Percentiles rank a stretch among this genome's conserved stretches.
These are phyloP conservation scores for Parazoanthus atlanticus DNA, from an alignment of 92 coral and sea anemone species.

Conservation along the genomic window DNA sequence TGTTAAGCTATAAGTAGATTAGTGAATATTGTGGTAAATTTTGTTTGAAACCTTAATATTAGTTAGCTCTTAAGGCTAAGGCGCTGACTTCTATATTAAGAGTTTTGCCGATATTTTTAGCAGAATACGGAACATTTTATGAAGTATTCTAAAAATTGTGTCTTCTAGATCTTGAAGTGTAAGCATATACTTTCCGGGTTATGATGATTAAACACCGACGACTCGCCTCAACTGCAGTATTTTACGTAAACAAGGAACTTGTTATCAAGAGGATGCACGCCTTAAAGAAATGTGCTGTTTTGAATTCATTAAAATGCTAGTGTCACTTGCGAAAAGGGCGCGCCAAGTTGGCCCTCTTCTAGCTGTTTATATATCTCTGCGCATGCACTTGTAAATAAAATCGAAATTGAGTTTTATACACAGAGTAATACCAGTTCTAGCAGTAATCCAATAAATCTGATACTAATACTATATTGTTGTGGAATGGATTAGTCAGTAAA, in stretches of 20 bases:
- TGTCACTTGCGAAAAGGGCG: neutral
- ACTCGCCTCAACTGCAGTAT: neutral
- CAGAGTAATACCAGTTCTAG: neutral
- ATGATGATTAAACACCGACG: neutral
- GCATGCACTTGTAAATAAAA: constrained; percentile 15
- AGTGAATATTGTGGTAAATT: no score
- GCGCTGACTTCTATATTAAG: no score
- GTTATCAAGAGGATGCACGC: neutral
- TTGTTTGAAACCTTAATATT: no score
- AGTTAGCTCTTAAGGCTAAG: no score
- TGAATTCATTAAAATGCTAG: neutral
- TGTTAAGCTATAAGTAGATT: no score
- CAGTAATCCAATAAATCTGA: neutral
- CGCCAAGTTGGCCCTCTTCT: neutral
- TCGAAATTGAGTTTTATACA: neutral
- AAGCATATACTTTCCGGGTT: neutral
- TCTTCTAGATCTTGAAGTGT: neutral
- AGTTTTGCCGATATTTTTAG: neutral
- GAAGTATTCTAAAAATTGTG: no score
- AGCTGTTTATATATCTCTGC: no score
- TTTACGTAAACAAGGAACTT: neutral
- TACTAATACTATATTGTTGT: neutral
- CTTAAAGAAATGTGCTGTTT: neutral
- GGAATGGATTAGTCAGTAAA: neutral
- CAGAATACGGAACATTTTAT: neutral